Evolutionary conservation across 2,113 vertebrate genomes (phyloP), one percentile per base, ranked within the genome.

Genomic region (Pelmatolapia mariae): DNA sequence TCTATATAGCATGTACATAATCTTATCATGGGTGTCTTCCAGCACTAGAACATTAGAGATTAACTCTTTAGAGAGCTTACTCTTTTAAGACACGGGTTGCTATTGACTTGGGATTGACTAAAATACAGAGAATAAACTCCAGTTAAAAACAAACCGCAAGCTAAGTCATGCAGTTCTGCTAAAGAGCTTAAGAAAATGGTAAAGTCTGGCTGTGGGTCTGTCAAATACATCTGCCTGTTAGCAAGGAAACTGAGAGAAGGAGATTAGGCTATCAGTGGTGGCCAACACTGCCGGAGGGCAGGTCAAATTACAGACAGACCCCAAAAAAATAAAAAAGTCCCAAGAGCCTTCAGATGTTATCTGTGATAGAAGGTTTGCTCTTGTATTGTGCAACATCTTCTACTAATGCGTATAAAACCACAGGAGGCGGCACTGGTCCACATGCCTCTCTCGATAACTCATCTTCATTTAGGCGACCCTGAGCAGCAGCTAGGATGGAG

Each of bases 261-360:
- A 93, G 92, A 94, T 93, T 92, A 94, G 86, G 52, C 86, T 92
- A 90, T 94, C 91, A 91, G 81, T 71, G 54, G 31, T 63, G 88
- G 86, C 82, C 83, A 89, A 92, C 57, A 36, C 81, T 71, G 86
- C 88, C 86, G 43, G 38, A 59, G 79, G 91, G 86, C 86, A 91
- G 89, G 89, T 93, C 81, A 78, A 83, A 90, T 92, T 90, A 91
- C 89, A 90, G 59, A 89, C 73, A 22, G 81, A 52, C 71, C 29
- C 10, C 2, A 12, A 53, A 53, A 6, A 11, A 53, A 53, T 29
- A 61, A 92, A 54, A 53, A 85, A 59, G 85, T 89, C 91, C 91
- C 78, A 36, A 84, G n/a, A 81, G 89, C 79, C 53, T 79, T 90
- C 13, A 81, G 86, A 89, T 90, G 47, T 83, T 71, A 66, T 85